Evolutionary conservation across 1,140 invertebrate species (phyloP), one percentile per base, ranked within the genome.

Genomic region (Zaprionus gabonicus): DNA sequence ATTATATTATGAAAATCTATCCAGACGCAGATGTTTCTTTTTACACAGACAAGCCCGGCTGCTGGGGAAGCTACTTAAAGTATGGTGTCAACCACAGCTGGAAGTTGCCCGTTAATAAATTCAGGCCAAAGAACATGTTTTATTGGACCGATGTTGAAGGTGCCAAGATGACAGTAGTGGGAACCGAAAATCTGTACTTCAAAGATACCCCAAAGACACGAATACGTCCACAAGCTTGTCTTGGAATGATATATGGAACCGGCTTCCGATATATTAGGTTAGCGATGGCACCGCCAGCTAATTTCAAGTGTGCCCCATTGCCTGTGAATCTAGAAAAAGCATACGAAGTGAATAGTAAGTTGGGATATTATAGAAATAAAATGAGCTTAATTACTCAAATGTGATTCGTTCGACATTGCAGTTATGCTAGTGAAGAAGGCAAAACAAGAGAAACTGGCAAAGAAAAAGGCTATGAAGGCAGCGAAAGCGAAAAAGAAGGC

Each of bases 241-340:
- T 90, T 38, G 86, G 86, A 2, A 60, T 90, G 79, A 68, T 90
- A n/a, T 90, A 90, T 46, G 76, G 81, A 25, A 90, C 85, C 0
- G 85, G 85, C 0, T 62, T 71, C 51, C 81, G 85, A 0, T 90
- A 77, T 25, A 85, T 90, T 4, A 65, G 51, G 1, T 31, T 90
- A 1, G 57, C 64, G 25, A 62, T 12, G 49, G 81, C 79, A 0
- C 76, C 79, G 0, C 85, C 85, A 3, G 70, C 76, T 4, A 76
- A 76, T 10, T 90, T 90, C 10, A 90, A 90, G 58, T 90, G 85
- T 57, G 85, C 85, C 0, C 85, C 85, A 4, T 2, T 90, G 55
- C 85, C 85, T 0, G 73, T 90, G 2, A 90, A 90, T 49, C 63
- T 90, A 65, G 85, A 44, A 0, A 80, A 53, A 0, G 85, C 85